Percentiles rank a stretch among this genome's conserved stretches.
Conservation (phyloP, 2,888 invertebrate species). For the Eupithecia dodoneata region DNA sequence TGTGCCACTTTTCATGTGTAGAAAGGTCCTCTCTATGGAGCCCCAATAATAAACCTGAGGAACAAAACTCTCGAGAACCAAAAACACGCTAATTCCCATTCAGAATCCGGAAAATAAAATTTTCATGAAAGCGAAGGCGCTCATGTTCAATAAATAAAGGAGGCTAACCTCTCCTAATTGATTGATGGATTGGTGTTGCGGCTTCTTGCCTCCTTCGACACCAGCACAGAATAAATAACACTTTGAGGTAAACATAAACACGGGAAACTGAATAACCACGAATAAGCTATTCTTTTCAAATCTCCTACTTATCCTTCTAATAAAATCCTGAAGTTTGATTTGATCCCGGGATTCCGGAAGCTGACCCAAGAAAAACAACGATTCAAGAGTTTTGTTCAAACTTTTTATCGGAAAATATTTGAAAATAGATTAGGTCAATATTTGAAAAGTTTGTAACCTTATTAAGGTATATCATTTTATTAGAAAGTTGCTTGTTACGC, state of each 20-base stretch:
- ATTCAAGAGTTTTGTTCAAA: neutral
- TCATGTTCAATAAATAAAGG: slow-evolving; percentile 53
- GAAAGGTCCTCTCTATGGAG: neutral
- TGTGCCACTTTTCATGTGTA: neutral
- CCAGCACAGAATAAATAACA: slow-evolving; percentile 22
- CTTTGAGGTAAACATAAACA: slow-evolving; percentile 2
- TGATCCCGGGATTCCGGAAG: slow-evolving; percentile 1
- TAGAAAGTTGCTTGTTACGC: neutral
- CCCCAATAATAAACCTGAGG: neutral
- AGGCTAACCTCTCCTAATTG: slow-evolving; percentile 54
- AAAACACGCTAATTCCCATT: slow-evolving; percentile 1
- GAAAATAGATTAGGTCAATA: neutral
- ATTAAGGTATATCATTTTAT: neutral
- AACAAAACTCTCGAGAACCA: neutral
- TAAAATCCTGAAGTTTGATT: slow-evolving; percentile 4
- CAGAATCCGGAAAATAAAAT: slow-evolving; percentile 19
- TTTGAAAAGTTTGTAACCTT: neutral
- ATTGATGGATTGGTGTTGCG: slow-evolving; percentile 57
- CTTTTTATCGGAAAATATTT: neutral
- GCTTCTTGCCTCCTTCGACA: slow-evolving; percentile 31
- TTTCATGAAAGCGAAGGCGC: slow-evolving; percentile 30
- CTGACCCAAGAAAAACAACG: slow-evolving; percentile 8
- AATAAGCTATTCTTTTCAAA: slow-evolving; percentile 6
- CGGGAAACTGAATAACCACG: slow-evolving; percentile 11
- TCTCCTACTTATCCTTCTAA: slow-evolving; percentile 1